Evolutionary conservation across 1,140 invertebrate genomes (phyloP), one percentile per base, ranked within the genome.

Genomic region (Trachymyrmex cornetzi): DNA sequence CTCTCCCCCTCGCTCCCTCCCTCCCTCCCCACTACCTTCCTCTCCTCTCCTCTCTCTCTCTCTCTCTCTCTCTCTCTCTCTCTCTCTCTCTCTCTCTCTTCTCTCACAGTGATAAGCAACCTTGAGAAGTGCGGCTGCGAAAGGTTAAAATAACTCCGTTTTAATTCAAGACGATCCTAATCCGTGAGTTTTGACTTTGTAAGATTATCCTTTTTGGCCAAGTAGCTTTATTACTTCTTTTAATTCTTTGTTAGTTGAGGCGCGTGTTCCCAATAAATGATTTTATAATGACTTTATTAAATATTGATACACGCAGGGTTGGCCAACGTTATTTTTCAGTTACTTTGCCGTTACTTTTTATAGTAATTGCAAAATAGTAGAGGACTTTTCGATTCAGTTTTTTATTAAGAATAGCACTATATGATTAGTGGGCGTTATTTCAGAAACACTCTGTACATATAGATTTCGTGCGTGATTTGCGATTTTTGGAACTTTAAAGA

Each of bases 71-170:
- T 34, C 30, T 34, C 30, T 0, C 30, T 6, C 30, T 0, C 30
- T 0, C 30, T 30, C 30, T 30, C 44, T 50, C 38, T 66, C 30
- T 77, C 30, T 19, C 57, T 75, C 34, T 84, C 38, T 77, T 50
- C 48, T 38, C 48, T 48, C 5, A 44, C 27, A 22, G 59, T 79
- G 82, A 85, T 79, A 74, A 74, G 80, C 34, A 48, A 22, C 7
- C 67, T n/a, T 50, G 7, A 27, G 22, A 67, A 67, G 34, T 59
- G 24, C 79, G 64, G 30, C 1, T 11, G 38, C 67, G 38, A 84
- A 84, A 55, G 69, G 80, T 84, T 84, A 57, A 84, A 84, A 84
- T 38, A 38, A 50, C 69, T 84, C 61, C 55, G 24, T 84, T 84
- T 74, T 74, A 84, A 84, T 74, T 75, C 80, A 50, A 34, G 69